phyloP scores from a whole-genome alignment of 2,113 vertebrate species.

The Phasianus colchicus region DNA sequence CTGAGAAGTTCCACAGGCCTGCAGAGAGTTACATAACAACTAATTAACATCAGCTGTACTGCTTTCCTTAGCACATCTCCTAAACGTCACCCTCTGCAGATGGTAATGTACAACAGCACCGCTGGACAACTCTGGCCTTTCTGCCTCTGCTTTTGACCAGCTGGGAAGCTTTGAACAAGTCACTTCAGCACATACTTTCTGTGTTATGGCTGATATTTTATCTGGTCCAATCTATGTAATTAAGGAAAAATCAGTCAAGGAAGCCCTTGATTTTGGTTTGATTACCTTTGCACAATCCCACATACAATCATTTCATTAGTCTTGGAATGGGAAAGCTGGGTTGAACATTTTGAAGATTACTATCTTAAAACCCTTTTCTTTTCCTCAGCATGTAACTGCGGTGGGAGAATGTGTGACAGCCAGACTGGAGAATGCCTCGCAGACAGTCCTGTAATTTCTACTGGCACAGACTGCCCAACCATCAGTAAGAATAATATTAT shows the following conservation, averaged over 20 bases:
- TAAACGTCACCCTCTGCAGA: background rate
- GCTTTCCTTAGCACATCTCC: background rate
- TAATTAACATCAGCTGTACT: background rate
- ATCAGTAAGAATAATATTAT: slow-evolving; percentile 78
- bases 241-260: background rate
- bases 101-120: fast-evolving
- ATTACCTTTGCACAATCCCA: background rate
- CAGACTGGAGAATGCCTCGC: slow-evolving; percentile 90
- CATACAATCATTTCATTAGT: background rate
- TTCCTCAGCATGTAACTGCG: slow-evolving; percentile 87
- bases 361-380: slow-evolving; percentile 29
- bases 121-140: background rate
- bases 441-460: slow-evolving; percentile 77
- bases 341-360: background rate
- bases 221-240: background rate
- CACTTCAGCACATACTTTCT: background rate
- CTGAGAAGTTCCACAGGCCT: background rate
- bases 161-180: background rate
- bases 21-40: background rate
- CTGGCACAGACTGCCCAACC: slow-evolving; percentile 79
- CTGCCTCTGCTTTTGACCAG: background rate
- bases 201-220: background rate
- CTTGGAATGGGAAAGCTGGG: background rate
- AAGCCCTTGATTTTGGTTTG: background rate
- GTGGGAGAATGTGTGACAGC: slow-evolving; percentile 89